Evolutionary conservation across 2,797 vertebrate species (phyloP), one percentile per base, ranked within the genome.

Genomic region (Coilia nasus): DNA sequence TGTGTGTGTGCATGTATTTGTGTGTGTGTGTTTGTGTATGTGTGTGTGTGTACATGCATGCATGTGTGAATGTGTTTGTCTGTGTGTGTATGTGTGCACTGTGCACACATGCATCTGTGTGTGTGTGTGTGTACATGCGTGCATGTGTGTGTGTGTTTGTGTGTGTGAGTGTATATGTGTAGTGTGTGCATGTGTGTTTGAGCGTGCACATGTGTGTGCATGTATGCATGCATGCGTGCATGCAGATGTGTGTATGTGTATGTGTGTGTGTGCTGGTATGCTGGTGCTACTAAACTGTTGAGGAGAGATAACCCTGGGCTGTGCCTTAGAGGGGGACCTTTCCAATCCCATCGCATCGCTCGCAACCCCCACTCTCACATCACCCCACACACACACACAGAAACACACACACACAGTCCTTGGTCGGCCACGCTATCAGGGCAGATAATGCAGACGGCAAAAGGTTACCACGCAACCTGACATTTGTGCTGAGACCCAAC

Each of bases 381-480:
- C 50, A 54, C 50, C 50, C 3, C 50, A 54, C 50, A 54, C 50
- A 54, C 50, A 54, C 50, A 54, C 50, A 54, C 50, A 54, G 2
- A 54, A 2, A 54, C 50, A 54, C 50, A 54, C 50, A 54, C 50
- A 54, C 50, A 54, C 50, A 14, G 3, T 87, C 91, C 91, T 83
- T 85, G 81, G 90, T 60, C 25, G 64, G 89, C 89, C 89, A 81
- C 81, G 89, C 94, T 90, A 94, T 94, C 93, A 93, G 91, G 91
- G 92, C 93, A 94, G 95, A 96, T 95, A 95, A 95, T 92, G 87
- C 90, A 92, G 91, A 92, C 88, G 82, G 89, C 91, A 93, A 95
- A 96, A 96, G 95, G 95, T 95, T 95, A 95, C 91, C 89, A 94
- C 90, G 90, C 91, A 93, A 91, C 59, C 84, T 96, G 95, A 94